These are phyloP conservation scores for Fulmarus glacialis DNA, from an alignment of 2,113 vertebrate species.

Conservation along the genomic window DNA sequence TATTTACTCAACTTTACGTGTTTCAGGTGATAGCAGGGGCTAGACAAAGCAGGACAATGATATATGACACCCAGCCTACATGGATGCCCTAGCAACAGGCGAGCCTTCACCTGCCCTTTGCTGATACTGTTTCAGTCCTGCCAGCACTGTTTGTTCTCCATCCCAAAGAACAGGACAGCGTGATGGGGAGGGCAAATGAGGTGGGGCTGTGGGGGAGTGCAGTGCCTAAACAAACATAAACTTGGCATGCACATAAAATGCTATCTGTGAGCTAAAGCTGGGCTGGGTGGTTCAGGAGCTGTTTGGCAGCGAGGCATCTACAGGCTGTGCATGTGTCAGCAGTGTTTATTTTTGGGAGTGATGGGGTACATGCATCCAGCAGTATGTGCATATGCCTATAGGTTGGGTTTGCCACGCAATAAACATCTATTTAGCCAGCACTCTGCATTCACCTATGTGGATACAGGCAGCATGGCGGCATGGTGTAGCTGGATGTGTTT, in stretches of 20 bases:
- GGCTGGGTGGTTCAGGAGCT: background rate
- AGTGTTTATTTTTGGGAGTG: background rate
- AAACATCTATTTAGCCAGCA: background rate
- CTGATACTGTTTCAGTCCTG: slow-evolving; percentile 78
- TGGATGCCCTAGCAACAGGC: slow-evolving; percentile 82
- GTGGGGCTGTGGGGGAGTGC: background rate
- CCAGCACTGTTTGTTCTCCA: slow-evolving; percentile 68
- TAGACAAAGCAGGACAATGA: slow-evolving; percentile 84
- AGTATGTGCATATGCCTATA: background rate
- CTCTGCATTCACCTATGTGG: background rate
- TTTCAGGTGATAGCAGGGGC: slow-evolving; percentile 76
- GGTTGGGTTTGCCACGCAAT: background rate
- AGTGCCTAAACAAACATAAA: slow-evolving; percentile 9
- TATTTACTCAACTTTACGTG: slow-evolving; percentile 87
- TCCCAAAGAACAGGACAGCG: background rate
- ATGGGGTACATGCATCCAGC: background rate
- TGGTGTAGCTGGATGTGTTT: background rate
- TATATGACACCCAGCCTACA: slow-evolving; percentile 67
- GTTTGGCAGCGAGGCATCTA: background rate
- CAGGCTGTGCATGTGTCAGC: background rate
- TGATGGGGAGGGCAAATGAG: background rate
- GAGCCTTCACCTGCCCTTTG: slow-evolving; percentile 87
- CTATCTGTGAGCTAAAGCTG: background rate
- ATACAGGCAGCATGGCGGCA: background rate
- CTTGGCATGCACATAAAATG: background rate